Evolutionary conservation across 2,888 invertebrate genomes (phyloP), one percentile per base, ranked within the genome.

Genomic region (Pachydiplax longipennis): DNA sequence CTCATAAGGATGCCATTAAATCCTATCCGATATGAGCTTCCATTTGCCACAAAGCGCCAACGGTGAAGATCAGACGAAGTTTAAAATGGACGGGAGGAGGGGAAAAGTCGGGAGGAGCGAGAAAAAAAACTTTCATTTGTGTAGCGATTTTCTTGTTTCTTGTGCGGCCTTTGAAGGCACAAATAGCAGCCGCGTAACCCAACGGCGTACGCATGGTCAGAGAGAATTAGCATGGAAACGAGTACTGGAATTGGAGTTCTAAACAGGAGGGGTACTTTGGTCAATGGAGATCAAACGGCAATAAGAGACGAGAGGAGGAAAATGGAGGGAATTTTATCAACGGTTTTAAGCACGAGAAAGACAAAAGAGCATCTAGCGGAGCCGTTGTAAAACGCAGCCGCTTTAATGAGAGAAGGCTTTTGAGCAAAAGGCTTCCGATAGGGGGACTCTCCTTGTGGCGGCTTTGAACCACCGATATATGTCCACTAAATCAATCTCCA

Each of bases 1-100:
- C 61, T 25, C 22, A 87, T 40, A 87, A 37, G 65, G 87, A 61
- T 31, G 87, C 87, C 87, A 87, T 87, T 87, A 61, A 61, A 61
- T 40, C 61, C 61, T 37, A 65, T 87, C 61, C 87, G 61, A 87
- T 61, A 87, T 87, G 58, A 87, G 87, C 87, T 37, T 35, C 61
- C 87, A 37, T 61, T 87, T 87, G 37, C 73, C 73, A 73, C 25
- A 73, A 73, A 73, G 73, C 31, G 73, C 73, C 73, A 25, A 73
- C 73, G 31, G 73, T 31, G 73, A 31, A 73, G 73, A 73, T 73
- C 40, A 37, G 81, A 48, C 44, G 82, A 82, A 44, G 82, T 40
- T 22, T 25, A 82, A 44, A 61, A 61, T 18, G 61, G 87, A 10
- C 61, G 31, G 61, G n/a, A n/a, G 65, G 61, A 37, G 10, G 83